phyloP scores from a whole-genome alignment of 2,113 vertebrate genomes.

The Kryptolebias marmoratus region DNA sequence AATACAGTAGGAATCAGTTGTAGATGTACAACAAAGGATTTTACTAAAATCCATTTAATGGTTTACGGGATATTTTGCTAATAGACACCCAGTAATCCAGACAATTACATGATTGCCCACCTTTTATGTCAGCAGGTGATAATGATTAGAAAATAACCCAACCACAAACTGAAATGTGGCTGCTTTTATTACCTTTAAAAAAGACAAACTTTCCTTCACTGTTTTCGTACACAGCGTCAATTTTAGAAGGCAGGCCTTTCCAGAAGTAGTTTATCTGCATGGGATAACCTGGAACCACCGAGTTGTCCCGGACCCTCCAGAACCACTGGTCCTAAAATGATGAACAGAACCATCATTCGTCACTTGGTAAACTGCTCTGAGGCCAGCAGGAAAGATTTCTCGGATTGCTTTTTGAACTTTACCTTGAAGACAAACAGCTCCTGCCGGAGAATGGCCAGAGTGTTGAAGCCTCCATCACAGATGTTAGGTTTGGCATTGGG shows the following conservation, averaged over 20 bases:
- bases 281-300: slow-evolving; percentile 96
- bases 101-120: too few relatives aligned
- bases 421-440: slow-evolving; percentile 99
- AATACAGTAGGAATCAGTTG: too few relatives aligned
- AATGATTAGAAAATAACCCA: too few relatives aligned
- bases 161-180: neutral
- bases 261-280: slow-evolving; percentile 99
- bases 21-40: too few relatives aligned
- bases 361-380: neutral
- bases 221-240: slow-evolving; percentile 98
- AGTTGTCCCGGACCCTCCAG: slow-evolving; percentile 97
- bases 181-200: slow-evolving; percentile 90
- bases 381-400: neutral
- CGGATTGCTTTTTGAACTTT: slow-evolving; percentile 35
- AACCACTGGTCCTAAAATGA: slow-evolving; percentile 94
- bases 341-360: neutral
- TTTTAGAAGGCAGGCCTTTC: slow-evolving; percentile 94
- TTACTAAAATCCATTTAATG: too few relatives aligned
- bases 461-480: slow-evolving; percentile 99
- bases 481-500: slow-evolving; percentile 97
- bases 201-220: slow-evolving; percentile 98
- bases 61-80: too few relatives aligned
- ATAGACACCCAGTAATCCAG: too few relatives aligned
- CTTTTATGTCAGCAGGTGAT: too few relatives aligned
- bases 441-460: slow-evolving; percentile 93